Conservation (phyloP, 2,113 vertebrate genomes). For the Lycaon pictus region DNA sequence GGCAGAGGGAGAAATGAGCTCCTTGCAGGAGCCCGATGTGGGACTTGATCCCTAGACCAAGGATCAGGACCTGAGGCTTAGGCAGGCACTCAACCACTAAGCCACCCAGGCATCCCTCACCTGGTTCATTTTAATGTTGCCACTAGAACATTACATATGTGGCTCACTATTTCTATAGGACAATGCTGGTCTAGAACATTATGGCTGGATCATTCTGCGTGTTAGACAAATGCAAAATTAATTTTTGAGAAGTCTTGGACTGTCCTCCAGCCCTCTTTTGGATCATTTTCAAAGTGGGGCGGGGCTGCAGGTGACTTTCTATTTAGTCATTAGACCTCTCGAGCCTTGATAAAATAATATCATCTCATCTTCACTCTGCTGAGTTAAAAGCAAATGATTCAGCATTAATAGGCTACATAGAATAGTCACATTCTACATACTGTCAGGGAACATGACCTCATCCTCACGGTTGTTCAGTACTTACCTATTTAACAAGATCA, state of each 20-base stretch:
- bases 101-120: not conserved
- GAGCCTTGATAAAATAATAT: not conserved
- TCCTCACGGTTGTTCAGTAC: not conserved
- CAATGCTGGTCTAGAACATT: not conserved
- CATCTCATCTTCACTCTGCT: not conserved
- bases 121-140: not conserved
- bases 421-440: not conserved
- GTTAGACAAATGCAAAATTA: not conserved
- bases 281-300: not conserved
- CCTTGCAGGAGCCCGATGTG: no score
- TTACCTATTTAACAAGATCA: not conserved
- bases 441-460: not conserved
- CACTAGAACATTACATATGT: not conserved
- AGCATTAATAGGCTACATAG: not conserved
- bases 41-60: no score
- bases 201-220: not conserved
- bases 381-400: not conserved
- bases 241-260: not conserved
- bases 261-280: not conserved
- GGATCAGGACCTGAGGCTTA: not conserved
- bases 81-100: not conserved
- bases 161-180: not conserved
- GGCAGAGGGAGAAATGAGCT: no score
- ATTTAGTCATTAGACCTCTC: conserved; percentile 28
- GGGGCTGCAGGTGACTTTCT: not conserved